A percentile compares a stretch with the other conserved stretches of the same genome.
Conservation (phyloP, 1,140 invertebrate genomes). For the Pseudomyrmex pallidus region DNA sequence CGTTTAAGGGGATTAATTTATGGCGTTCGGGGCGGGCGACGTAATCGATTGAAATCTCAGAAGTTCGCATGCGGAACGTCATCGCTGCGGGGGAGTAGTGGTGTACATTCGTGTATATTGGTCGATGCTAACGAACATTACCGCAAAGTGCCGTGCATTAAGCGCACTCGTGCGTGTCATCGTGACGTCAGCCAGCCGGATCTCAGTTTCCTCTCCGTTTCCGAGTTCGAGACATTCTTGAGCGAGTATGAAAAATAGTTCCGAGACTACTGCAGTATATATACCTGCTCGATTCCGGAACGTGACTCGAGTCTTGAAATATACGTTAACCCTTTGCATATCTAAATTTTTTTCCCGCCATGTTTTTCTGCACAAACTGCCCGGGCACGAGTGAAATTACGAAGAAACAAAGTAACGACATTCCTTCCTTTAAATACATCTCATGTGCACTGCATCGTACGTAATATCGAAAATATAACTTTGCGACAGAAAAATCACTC, state of each 20-base stretch:
- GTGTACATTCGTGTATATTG: conserved; percentile 30
- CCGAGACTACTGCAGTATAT: background rate
- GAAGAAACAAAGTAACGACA: too few relatives aligned
- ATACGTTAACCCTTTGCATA: background rate
- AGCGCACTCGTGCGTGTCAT: conserved; percentile 53
- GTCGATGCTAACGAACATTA: conserved; percentile 61
- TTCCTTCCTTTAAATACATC: too few relatives aligned
- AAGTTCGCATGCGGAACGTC: conserved; percentile 63
- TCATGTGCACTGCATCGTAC: too few relatives aligned
- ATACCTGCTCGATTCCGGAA: conserved; percentile 3
- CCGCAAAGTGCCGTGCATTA: conserved; percentile 63
- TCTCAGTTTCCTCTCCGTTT: conserved; percentile 38
- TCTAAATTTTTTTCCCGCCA: background rate
- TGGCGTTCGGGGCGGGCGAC: conserved; percentile 4
- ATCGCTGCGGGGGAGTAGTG: conserved; percentile 3
- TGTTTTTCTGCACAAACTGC: background rate
- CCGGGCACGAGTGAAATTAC: too few relatives aligned
- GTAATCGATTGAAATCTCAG: conserved; percentile 61
- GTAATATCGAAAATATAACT: too few relatives aligned
- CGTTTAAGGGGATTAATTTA: conserved; percentile 58
- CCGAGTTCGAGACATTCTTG: conserved; percentile 11
- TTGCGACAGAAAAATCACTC: too few relatives aligned
- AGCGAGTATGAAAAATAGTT: conserved; percentile 34
- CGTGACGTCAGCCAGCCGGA: conserved; percentile 13
- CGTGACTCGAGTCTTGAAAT: background rate